Evolutionary conservation across 2,797 vertebrate genomes (phyloP).

Genomic region (Anolis apletophallus): DNA sequence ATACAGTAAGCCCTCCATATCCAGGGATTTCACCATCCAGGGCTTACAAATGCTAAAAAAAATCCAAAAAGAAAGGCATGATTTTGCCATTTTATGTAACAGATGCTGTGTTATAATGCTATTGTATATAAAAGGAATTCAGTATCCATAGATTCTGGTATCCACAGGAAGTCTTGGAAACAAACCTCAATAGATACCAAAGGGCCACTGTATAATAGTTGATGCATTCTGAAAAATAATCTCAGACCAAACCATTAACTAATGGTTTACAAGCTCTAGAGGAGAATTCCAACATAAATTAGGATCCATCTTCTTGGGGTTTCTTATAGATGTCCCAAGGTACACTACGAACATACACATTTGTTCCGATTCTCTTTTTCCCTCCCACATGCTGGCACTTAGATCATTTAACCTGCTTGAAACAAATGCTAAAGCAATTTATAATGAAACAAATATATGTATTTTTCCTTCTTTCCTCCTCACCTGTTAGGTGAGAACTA

Average conservation of each 20-base stretch:
- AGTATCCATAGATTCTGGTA: no score
- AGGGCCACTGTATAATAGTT: neutral
- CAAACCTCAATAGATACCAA: no score
- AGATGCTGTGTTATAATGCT: no score
- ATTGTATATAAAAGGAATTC: no score
- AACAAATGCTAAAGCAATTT: neutral
- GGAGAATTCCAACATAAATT: neutral
- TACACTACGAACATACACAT: neutral
- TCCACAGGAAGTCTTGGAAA: no score
- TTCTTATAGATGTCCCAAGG: slow-evolving; percentile 19
- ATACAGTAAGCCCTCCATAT: neutral
- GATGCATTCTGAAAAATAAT: slow-evolving; percentile 22
- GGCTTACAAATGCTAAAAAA: no score
- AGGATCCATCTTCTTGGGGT: slow-evolving; percentile 42
- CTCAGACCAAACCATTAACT: neutral
- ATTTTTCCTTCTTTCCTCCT: neutral
- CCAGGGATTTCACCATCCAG: no score
- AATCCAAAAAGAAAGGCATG: no score
- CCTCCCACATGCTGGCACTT: neutral
- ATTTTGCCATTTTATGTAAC: no score
- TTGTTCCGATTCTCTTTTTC: neutral
- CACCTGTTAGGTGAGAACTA: neutral
- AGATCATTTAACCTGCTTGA: neutral
- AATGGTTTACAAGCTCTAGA: neutral
- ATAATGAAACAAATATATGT: neutral